Evolutionary conservation across 2,797 vertebrate species (phyloP).

Genomic region (Fundulus diaphanus): DNA sequence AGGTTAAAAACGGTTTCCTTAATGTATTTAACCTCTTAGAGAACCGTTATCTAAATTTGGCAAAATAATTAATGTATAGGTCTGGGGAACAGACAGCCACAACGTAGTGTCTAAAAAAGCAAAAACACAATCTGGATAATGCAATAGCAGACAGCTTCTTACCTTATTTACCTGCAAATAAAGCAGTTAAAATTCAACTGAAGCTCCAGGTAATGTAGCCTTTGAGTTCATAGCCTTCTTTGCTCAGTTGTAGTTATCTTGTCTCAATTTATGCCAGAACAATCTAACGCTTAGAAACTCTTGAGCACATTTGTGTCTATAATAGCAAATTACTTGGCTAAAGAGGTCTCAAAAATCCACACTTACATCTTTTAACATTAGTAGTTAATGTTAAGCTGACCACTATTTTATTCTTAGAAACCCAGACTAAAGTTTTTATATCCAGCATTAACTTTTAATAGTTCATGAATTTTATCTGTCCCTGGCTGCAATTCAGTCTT

Average conservation of each 20-base stretch:
- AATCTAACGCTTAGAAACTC: not conserved
- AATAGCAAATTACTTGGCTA: not conserved
- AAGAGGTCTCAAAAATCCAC: not conserved
- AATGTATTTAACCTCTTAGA: too few species aligned
- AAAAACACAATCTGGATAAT: too few species aligned
- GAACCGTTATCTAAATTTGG: too few species aligned
- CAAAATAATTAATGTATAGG: too few species aligned
- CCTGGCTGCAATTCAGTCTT: slow-evolving; percentile 9
- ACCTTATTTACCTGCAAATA: too few species aligned
- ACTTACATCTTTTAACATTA: not conserved
- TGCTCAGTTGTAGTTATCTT: not conserved
- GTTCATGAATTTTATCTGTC: slow-evolving; percentile 5
- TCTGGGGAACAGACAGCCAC: too few species aligned
- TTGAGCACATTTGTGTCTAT: not conserved
- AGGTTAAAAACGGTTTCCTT: too few species aligned
- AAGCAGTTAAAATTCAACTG: too few species aligned
- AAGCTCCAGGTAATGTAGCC: not conserved
- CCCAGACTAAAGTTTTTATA: not conserved
- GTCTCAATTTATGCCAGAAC: not conserved
- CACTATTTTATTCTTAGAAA: slow-evolving; percentile 2
- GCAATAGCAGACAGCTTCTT: too few species aligned
- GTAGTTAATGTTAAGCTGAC: not conserved
- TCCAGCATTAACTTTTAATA: slow-evolving; percentile 1
- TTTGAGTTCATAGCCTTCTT: not conserved
- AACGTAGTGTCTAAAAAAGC: too few species aligned